Conservation (phyloP, 2,113 vertebrate genomes). For the Amia ocellicauda region DNA sequence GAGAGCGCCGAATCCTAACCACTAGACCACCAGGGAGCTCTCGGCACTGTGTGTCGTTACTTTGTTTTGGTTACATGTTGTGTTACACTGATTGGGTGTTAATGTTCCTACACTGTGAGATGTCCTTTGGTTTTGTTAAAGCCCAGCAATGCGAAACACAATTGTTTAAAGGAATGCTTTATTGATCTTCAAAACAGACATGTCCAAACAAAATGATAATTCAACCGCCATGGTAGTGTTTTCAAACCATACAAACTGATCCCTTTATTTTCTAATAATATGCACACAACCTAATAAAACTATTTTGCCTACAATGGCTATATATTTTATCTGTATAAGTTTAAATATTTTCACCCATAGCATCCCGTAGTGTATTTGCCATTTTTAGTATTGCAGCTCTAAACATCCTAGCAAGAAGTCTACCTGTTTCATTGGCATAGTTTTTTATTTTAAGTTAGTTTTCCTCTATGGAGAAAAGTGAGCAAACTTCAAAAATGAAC, state of each 20-base stretch:
- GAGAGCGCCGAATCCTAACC: conserved; percentile 64
- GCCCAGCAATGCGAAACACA: background rate
- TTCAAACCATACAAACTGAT: conserved; percentile 38
- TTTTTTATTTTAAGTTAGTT: conserved; percentile 4
- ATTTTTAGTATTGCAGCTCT: conserved; percentile 16
- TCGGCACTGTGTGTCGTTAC: no score
- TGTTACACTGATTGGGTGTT: no score
- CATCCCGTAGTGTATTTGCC: conserved; percentile 21
- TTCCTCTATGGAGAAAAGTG: background rate
- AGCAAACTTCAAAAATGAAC: conserved; percentile 32
- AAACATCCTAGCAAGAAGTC: conserved; percentile 10
- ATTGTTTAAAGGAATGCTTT: conserved; percentile 69
- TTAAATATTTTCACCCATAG: conserved; percentile 30
- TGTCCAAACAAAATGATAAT: conserved; percentile 42
- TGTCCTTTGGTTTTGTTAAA: background rate
- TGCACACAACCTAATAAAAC: conserved; percentile 34
- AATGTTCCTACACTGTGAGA: background rate
- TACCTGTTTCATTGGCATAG: conserved; percentile 23
- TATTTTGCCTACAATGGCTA: conserved; percentile 24
- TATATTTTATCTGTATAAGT: conserved; percentile 1
- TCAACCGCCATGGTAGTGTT: conserved; percentile 29
- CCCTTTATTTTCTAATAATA: conserved; percentile 43
- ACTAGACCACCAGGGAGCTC: conserved; percentile 71
- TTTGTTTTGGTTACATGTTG: no score
- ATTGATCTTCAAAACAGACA: conserved; percentile 65